These are phyloP conservation scores for Alcis repandata DNA, from an alignment of 2,888 invertebrate species.

Conservation along the genomic window DNA sequence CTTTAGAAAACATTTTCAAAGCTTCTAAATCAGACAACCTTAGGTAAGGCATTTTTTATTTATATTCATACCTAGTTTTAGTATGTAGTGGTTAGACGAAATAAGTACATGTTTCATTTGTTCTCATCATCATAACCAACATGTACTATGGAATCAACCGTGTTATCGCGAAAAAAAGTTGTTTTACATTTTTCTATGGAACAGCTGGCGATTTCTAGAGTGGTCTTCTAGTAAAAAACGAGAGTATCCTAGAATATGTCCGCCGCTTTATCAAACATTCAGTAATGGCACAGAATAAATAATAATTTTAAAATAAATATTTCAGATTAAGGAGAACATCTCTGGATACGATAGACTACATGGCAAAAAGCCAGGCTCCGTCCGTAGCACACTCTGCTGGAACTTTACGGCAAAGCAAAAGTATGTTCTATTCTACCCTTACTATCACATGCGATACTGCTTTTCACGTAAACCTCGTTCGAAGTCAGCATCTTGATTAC, in stretches of 20 bases:
- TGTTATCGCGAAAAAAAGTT: no score
- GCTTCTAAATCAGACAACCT: slow-evolving; percentile 60
- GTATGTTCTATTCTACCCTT: slow-evolving; percentile 47
- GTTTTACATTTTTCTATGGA: no score
- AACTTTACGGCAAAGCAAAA: slow-evolving; percentile 69
- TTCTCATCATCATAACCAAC: no score
- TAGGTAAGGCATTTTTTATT: slow-evolving; percentile 54
- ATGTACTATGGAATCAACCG: no score
- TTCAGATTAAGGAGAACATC: slow-evolving; percentile 74
- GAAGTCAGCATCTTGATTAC: no score
- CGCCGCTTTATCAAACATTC: no score
- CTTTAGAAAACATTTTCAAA: slow-evolving; percentile 54
- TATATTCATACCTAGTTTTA: neutral
- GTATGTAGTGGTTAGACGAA: neutral
- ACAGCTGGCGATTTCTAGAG: no score
- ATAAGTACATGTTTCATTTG: no score
- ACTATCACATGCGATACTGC: no score
- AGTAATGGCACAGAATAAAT: neutral
- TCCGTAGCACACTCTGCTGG: slow-evolving; percentile 78
- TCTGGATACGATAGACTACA: slow-evolving; percentile 70
- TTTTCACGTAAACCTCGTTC: no score
- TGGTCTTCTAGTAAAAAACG: no score
- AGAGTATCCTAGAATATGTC: no score
- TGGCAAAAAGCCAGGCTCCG: slow-evolving; percentile 65
- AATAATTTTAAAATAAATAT: slow-evolving; percentile 27